Conservation (phyloP, 2,113 vertebrate species). For the Chamaetylas fuelleborni region DNA sequence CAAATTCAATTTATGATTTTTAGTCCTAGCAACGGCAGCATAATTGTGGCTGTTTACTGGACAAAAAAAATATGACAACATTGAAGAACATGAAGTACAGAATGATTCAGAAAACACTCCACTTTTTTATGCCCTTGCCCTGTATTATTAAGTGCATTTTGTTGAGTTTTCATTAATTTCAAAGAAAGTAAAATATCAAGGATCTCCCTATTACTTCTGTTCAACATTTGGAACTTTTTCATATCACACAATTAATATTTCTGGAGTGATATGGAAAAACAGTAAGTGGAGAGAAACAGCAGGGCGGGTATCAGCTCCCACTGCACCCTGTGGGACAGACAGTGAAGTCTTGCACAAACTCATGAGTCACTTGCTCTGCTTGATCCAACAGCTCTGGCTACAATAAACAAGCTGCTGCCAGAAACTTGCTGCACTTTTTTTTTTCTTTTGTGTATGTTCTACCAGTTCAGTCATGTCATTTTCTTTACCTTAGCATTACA, state of each 20-base stretch:
- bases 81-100: neutral
- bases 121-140: neutral
- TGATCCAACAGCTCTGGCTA: neutral
- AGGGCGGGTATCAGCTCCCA: neutral
- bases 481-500: neutral
- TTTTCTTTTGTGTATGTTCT: neutral
- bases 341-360: neutral
- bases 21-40: neutral
- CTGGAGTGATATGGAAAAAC: neutral
- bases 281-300: neutral
- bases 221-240: neutral
- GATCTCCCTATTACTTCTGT: neutral
- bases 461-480: neutral
- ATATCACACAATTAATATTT: neutral
- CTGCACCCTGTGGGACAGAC: rapidly evolving
- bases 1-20: neutral
- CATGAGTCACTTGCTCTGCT: neutral
- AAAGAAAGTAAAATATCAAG: neutral
- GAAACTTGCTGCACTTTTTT: neutral
- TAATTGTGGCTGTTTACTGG: neutral
- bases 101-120: neutral
- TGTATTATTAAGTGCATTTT: neutral
- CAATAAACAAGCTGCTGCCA: neutral
- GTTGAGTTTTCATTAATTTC: neutral
- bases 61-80: neutral